These are phyloP conservation scores for Cyphomyrmex costatus DNA, from an alignment of 1,140 invertebrate genomes.

Conservation along the genomic window DNA sequence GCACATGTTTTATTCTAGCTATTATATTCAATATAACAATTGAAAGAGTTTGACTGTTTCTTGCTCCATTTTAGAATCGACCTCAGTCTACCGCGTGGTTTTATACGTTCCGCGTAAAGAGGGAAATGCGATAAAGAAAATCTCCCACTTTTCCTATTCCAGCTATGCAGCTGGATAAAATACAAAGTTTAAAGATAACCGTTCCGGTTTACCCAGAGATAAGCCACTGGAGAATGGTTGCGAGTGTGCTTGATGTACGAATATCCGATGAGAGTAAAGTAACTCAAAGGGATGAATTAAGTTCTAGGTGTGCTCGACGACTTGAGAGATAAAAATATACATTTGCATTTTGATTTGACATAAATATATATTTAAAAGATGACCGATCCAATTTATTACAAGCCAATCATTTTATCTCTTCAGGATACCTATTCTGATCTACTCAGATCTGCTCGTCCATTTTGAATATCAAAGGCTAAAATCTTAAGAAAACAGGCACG, in stretches of 20 bases:
- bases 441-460: neutral
- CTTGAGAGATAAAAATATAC: constrained; percentile 63
- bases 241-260: constrained; percentile 14
- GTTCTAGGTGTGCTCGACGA: constrained; percentile 56
- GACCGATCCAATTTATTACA: constrained; percentile 44
- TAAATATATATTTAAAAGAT: constrained; percentile 35
- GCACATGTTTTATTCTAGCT: neutral
- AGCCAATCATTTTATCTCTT: constrained; percentile 47
- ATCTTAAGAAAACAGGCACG: constrained; percentile 22
- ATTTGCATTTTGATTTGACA: constrained; percentile 48
- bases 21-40: constrained; percentile 52
- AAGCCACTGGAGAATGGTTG: constrained; percentile 16
- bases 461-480: constrained; percentile 30
- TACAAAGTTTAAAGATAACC: constrained; percentile 56
- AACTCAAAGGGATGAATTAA: constrained; percentile 73
- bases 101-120: neutral
- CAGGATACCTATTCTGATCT: constrained; percentile 12
- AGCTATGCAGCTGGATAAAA: constrained; percentile 35
- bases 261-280: constrained; percentile 39
- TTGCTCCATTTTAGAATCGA: neutral
- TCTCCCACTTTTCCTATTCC: constrained; percentile 19
- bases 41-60: constrained; percentile 25
- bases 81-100: neutral
- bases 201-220: constrained; percentile 30
- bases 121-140: constrained; percentile 45